Evolutionary conservation across 2,888 invertebrate species (phyloP).

Genomic region (Scaptomyza parva): DNA sequence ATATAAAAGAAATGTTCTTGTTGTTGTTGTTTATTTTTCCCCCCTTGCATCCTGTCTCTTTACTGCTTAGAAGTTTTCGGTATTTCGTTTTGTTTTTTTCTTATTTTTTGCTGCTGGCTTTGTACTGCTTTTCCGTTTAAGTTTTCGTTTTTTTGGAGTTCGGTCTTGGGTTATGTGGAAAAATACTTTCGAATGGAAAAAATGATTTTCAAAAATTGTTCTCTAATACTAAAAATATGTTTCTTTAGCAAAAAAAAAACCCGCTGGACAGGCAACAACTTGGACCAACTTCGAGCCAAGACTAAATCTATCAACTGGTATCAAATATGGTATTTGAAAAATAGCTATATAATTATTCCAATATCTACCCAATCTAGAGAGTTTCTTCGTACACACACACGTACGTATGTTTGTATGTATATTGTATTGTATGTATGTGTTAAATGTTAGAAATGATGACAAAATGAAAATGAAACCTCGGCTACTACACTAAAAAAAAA

Average conservation of each 20-base stretch:
- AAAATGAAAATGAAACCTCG: conserved; percentile 29
- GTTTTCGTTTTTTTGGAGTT: not conserved
- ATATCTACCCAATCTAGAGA: conserved; percentile 17
- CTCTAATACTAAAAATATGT: conserved; percentile 35
- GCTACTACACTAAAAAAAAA: conserved; percentile 33
- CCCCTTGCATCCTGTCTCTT: conserved; percentile 23
- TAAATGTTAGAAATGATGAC: not conserved
- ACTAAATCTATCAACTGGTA: conserved; percentile 19
- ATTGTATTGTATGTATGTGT: not conserved
- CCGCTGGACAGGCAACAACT: conserved; percentile 21
- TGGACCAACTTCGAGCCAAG: conserved; percentile 38
- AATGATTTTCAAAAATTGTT: not conserved
- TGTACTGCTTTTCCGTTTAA: conserved; percentile 43
- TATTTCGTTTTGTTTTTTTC: not conserved
- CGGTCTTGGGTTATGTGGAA: not conserved
- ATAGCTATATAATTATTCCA: conserved; percentile 5
- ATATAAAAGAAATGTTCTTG: conserved; percentile 34
- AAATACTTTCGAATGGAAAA: not conserved
- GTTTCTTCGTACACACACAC: conserved; percentile 12
- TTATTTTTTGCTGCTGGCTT: conserved; percentile 19
- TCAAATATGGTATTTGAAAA: not conserved
- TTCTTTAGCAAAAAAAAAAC: not conserved
- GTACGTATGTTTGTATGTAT: not conserved
- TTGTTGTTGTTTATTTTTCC: conserved; percentile 1
- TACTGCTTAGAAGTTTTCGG: conserved; percentile 13